Evolutionary conservation across 2,888 invertebrate genomes (phyloP).

Genomic region (Metacarcinus magister): DNA sequence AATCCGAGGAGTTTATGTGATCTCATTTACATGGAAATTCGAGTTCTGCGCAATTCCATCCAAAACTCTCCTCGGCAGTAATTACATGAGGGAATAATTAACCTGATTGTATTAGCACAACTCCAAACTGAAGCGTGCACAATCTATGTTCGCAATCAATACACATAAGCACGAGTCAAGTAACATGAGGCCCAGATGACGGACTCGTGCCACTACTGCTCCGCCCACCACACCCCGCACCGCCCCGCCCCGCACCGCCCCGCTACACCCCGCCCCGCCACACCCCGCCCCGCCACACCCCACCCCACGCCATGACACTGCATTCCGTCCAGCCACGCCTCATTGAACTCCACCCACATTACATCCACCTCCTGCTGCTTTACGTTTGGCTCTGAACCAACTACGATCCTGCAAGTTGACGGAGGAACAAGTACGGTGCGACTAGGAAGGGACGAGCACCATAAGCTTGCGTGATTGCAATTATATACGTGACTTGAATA

Average conservation of each 20-base stretch:
- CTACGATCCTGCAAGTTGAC: too few relatives aligned
- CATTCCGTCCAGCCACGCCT: too few relatives aligned
- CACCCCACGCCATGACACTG: not conserved
- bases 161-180: slow-evolving; percentile 22
- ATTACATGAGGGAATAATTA: slow-evolving; percentile 58
- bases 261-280: too few relatives aligned
- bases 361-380: not conserved
- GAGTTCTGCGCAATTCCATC: slow-evolving; percentile 49
- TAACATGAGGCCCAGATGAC: not conserved
- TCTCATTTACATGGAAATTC: slow-evolving; percentile 61
- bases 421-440: too few relatives aligned
- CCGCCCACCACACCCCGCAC: not conserved
- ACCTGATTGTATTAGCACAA: slow-evolving; percentile 50
- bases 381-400: not conserved
- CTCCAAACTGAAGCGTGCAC: not conserved
- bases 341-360: too few relatives aligned
- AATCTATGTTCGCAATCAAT: not conserved
- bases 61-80: slow-evolving; percentile 52
- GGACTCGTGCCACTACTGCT: not conserved
- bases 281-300: too few relatives aligned
- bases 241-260: not conserved
- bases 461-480: not conserved
- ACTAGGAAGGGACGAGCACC: not conserved
- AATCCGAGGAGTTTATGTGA: slow-evolving; percentile 46
- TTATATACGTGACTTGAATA: not conserved